phyloP scores from a whole-genome alignment of 2,113 vertebrate genomes.

The Elephas maximus region DNA sequence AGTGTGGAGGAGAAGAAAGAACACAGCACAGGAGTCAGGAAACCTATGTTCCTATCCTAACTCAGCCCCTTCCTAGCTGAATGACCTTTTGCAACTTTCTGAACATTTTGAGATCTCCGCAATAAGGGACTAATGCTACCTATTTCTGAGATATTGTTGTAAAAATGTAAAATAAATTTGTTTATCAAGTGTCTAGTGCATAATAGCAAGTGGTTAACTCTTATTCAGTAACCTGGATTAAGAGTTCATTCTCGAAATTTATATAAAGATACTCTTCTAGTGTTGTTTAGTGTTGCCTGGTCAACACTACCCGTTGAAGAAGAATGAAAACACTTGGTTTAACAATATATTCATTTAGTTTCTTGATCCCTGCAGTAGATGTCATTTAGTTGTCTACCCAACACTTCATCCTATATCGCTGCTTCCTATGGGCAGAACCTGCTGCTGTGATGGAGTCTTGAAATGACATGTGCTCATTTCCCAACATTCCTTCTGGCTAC shows the following conservation, averaged over 20 bases:
- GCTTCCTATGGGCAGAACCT: neutral
- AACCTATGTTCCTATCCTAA: neutral
- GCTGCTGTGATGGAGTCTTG: neutral
- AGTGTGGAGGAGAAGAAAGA: neutral
- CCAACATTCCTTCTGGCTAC: neutral
- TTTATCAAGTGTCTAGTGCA: neutral
- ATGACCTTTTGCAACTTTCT: neutral
- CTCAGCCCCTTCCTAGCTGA: neutral
- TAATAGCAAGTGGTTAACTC: constrained; percentile 17
- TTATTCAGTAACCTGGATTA: neutral
- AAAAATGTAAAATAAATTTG: neutral
- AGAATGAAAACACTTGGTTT: neutral
- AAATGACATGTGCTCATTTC: neutral
- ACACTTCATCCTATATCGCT: neutral
- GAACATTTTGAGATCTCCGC: neutral
- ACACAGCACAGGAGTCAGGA: neutral
- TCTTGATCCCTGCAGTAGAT: neutral
- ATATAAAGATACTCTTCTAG: neutral
- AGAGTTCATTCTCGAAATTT: neutral
- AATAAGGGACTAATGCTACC: neutral
- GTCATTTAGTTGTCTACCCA: neutral
- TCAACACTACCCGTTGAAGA: neutral
- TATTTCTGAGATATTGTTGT: neutral
- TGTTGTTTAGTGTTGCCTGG: neutral
- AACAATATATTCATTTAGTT: neutral